These are phyloP conservation scores for Iphiclides podalirius DNA, from an alignment of 2,888 invertebrate genomes.

Conservation along the genomic window DNA sequence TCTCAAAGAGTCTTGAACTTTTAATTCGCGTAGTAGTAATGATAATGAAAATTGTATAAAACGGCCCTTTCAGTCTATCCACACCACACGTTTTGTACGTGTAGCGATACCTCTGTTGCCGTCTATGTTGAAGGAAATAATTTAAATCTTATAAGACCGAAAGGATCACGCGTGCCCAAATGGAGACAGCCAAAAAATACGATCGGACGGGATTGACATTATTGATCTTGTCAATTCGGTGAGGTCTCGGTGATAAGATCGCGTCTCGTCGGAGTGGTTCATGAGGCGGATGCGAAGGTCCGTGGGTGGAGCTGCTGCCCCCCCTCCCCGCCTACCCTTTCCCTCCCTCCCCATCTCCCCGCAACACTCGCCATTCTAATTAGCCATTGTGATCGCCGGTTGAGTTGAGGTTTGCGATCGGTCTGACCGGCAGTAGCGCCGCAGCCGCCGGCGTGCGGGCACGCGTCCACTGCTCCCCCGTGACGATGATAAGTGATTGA, in stretches of 20 bases:
- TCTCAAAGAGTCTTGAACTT: too few relatives aligned
- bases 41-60: too few relatives aligned
- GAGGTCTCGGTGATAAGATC: constrained; percentile 49
- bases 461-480: constrained; percentile 58
- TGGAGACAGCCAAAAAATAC: too few relatives aligned
- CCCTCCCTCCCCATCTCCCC: constrained; percentile 48
- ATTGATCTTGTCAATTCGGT: constrained; percentile 34
- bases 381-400: constrained; percentile 75
- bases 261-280: constrained; percentile 56
- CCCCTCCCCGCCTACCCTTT: constrained; percentile 45
- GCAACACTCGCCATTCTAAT: constrained; percentile 74
- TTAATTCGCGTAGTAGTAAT: too few relatives aligned
- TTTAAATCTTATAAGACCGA: too few relatives aligned
- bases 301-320: constrained; percentile 67
- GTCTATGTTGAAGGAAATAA: too few relatives aligned
- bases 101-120: too few relatives aligned
- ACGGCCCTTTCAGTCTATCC: too few relatives aligned
- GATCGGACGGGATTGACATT: constrained; percentile 27
- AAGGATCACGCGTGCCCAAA: too few relatives aligned
- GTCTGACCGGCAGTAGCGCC: constrained; percentile 69
- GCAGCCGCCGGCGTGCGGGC: constrained; percentile 49
- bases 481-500: constrained; percentile 68
- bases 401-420: constrained; percentile 67
- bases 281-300: constrained; percentile 74
- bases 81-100: too few relatives aligned